Conservation (phyloP, 2,797 vertebrate species). For the Cichlasoma orientale region DNA sequence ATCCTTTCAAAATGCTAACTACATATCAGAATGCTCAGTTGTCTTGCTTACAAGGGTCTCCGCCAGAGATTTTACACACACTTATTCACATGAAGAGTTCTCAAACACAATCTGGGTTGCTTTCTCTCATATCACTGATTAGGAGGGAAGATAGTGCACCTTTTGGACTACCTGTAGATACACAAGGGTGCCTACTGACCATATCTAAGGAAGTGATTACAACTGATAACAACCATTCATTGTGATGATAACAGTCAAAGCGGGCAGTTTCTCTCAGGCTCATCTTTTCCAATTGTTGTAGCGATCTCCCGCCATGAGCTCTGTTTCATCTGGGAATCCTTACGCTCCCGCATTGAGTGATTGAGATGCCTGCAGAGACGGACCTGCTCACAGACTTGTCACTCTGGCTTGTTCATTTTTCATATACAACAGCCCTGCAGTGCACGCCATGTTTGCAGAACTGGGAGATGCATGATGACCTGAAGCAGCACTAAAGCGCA, state of each 20-base stretch:
- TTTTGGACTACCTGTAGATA: constrained; percentile 2
- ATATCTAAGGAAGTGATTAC: neutral
- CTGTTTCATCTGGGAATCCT: neutral
- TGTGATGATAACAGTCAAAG: neutral
- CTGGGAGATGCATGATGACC: neutral
- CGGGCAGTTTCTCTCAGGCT: neutral
- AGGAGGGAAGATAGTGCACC: neutral
- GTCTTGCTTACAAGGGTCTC: neutral
- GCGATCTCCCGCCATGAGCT: neutral
- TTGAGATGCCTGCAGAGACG: neutral
- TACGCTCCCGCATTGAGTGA: neutral
- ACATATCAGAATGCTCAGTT: neutral
- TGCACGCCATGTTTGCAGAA: neutral
- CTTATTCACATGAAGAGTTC: neutral
- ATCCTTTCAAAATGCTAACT: neutral
- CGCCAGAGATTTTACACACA: neutral
- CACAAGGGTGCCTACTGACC: neutral
- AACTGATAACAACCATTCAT: neutral
- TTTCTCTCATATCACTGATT: constrained; percentile 1
- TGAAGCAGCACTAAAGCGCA: neutral
- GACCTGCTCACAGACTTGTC: neutral
- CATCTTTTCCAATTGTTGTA: constrained; percentile 6
- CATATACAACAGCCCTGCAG: neutral
- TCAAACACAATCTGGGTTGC: neutral
- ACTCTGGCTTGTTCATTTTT: neutral